Conservation (phyloP, 2,113 vertebrate species). For the Apodemus sylvaticus region DNA sequence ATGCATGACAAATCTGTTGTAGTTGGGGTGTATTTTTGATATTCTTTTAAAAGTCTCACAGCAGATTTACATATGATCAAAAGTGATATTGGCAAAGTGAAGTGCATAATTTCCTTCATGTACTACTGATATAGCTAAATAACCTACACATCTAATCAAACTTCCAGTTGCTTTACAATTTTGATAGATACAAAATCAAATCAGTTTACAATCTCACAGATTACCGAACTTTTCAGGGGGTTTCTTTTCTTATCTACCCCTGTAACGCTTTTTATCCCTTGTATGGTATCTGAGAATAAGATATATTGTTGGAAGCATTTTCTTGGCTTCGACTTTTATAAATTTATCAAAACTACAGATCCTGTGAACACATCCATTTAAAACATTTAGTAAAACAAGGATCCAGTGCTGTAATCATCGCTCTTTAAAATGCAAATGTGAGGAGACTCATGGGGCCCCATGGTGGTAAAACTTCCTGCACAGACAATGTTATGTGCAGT, state of each 20-base stretch:
- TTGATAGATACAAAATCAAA: constrained; percentile 41
- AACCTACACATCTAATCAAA: constrained; percentile 46
- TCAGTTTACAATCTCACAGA: constrained; percentile 14
- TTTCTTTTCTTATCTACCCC: background rate
- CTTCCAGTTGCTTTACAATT: constrained; percentile 61
- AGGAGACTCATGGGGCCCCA: background rate
- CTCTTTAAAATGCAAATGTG: constrained; percentile 62
- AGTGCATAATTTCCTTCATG: constrained; percentile 73
- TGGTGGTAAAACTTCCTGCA: constrained; percentile 39
- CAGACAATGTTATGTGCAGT: background rate
- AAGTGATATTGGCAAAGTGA: constrained; percentile 74
- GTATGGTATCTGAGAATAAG: constrained; percentile 18
- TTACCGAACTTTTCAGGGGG: background rate
- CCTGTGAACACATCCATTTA: constrained; percentile 35
- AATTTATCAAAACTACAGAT: constrained; percentile 32
- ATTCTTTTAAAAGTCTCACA: constrained; percentile 70
- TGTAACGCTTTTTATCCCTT: background rate
- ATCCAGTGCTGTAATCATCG: background rate
- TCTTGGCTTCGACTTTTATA: constrained; percentile 28
- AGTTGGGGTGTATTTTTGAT: constrained; percentile 78
- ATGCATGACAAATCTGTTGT: constrained; percentile 80
- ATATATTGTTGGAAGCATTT: constrained; percentile 41
- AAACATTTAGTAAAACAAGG: constrained; percentile 43
- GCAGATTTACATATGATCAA: constrained; percentile 77
- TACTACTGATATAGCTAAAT: constrained; percentile 67